These are phyloP conservation scores for Tinea pellionella DNA, from an alignment of 2,888 invertebrate genomes.

Conservation along the genomic window DNA sequence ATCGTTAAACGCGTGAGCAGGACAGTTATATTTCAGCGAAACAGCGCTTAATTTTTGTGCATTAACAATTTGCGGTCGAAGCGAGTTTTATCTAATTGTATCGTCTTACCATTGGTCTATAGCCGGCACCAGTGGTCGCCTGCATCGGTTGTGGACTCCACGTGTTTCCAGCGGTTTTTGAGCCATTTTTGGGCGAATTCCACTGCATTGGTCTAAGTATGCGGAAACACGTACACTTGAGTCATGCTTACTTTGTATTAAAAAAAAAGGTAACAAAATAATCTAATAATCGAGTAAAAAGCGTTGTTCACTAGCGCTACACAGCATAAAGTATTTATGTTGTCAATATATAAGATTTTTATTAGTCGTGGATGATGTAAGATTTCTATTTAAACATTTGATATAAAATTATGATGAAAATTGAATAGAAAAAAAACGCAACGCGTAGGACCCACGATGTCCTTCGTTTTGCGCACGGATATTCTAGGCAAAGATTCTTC, in stretches of 20 bases:
- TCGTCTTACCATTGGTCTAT: constrained; percentile 84
- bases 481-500: too few relatives aligned
- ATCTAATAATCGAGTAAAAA: neutral
- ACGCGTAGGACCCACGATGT: too few relatives aligned
- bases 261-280: neutral
- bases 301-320: neutral
- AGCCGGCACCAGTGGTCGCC: constrained; percentile 87
- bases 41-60: too few relatives aligned
- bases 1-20: too few relatives aligned
- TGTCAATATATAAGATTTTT: too few relatives aligned
- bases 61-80: too few relatives aligned
- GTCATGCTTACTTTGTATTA: constrained; percentile 7
- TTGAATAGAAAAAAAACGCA: too few relatives aligned
- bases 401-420: too few relatives aligned
- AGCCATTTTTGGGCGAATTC: constrained; percentile 90
- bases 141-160: constrained; percentile 93
- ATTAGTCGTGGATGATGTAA: too few relatives aligned
- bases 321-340: neutral
- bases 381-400: too few relatives aligned
- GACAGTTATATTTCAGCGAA: too few relatives aligned
- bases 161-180: constrained; percentile 78
- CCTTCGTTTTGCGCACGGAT: too few relatives aligned
- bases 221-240: neutral
- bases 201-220: constrained; percentile 83
- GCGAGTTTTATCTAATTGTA: neutral